These are phyloP conservation scores for Oasisia sp. DNA, from an alignment of 2,888 invertebrate genomes.

Conservation along the genomic window DNA sequence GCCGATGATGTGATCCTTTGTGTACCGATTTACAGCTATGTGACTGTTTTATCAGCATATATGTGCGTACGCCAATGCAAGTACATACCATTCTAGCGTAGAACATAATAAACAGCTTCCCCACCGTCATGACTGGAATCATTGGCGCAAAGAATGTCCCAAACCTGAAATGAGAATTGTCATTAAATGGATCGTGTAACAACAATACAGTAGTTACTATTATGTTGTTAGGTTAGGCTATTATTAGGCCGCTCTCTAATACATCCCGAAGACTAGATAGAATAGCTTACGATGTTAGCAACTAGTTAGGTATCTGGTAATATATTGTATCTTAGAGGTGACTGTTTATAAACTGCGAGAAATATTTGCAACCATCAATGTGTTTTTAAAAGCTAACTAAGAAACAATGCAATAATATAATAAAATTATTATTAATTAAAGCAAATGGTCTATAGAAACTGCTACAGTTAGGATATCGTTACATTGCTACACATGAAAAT, in stretches of 20 bases:
- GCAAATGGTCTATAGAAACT: neutral
- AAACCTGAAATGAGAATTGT: neutral
- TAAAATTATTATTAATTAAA: neutral
- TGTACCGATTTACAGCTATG: too few relatives aligned
- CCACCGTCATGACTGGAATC: slow-evolving; percentile 77
- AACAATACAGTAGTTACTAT: neutral
- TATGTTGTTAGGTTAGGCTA: neutral
- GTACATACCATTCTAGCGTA: slow-evolving; percentile 74
- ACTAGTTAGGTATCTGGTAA: too few relatives aligned
- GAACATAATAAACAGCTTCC: slow-evolving; percentile 80
- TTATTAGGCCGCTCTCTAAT: neutral
- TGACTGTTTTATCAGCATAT: neutral
- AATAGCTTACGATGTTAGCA: too few relatives aligned
- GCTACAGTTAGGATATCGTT: neutral
- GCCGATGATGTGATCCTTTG: too few relatives aligned
- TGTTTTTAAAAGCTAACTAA: neutral
- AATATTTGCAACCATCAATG: neutral
- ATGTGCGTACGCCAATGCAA: neutral
- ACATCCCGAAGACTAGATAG: too few relatives aligned
- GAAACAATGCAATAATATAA: neutral
- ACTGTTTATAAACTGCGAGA: neutral
- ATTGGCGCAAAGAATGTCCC: slow-evolving; percentile 80
- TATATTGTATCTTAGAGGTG: neutral
- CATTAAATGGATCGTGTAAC: neutral
- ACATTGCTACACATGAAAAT: neutral